Base-by-base conservation (phyloP, 1,140 invertebrate genomes). In the Aricia agestis region DNA sequence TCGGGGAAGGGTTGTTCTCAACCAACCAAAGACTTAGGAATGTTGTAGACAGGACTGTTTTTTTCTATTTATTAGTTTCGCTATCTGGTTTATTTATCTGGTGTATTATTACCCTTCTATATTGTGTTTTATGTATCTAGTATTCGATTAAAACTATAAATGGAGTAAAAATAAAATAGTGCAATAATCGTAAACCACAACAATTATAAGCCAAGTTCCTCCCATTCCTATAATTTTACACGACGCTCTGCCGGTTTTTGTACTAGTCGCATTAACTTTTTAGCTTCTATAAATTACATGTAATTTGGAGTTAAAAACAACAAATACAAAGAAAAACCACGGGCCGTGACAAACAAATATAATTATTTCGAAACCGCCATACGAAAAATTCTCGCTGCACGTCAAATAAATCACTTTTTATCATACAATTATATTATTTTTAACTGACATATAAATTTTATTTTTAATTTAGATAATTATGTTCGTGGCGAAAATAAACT, bases 1-100 rank as follows among this genome's bases (percentile, higher is more conserved):
- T 90, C 76, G 72, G 75, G 82, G 89, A 87, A 87, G 89, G 89
- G 85, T 85, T 31, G 61, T 25, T 25, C 25, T 25, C 25, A 2
- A 25, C 25, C 25, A 25, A 25, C 25, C 57, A 41, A 66, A 82
- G 81, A 78, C 41, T 61, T 81, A 72, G 1, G 6, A 76, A 81
- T 65, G 15, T 42, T 17, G 63, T 74, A 84, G 83, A 86, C 36
- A 74, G 15, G 15, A 52, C 13, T 11, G 41, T 6, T 42, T 42
- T 25, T 25, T 25, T 1, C 25, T 25, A 25, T 25, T 25, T 25
- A 25, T 25, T 25, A 25, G n/a, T n/a, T n/a, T n/a, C n/a, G n/a
- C n/a, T 25, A 25, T 25, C 3, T 25, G 25, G 25, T 25, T 25
- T 25, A 25, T 25, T 25, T 25, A 25, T 25, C 3, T 25, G 25